Evolutionary conservation across 2,888 invertebrate species (phyloP), one percentile per base, ranked within the genome.

Genomic region (Aproaerema taeniolella): DNA sequence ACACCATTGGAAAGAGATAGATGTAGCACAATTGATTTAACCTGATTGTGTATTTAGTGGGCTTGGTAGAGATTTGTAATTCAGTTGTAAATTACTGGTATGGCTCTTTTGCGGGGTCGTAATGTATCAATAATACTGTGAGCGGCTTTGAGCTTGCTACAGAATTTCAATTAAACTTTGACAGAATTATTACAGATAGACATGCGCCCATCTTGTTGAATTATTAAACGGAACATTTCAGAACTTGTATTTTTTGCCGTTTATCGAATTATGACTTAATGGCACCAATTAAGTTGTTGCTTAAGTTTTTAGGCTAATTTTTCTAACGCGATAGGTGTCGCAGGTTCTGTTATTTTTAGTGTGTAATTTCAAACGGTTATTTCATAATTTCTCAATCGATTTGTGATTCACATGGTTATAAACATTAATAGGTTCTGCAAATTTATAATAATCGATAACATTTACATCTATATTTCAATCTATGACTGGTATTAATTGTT

Each of bases 151-250:
- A 61, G 61, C 52, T 49, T 53, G 50, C 61, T 66, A 64, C 70
- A 64, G 82, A 83, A 82, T 80, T 81, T 77, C 82, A 82, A 85
- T 85, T 86, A 76, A 73, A 76, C 55, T 74, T 77, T 83, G 85
- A 86, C 83, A 80, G 83, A 73, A 82, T 82, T 86, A 86, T 86
- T 83, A 79, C 76, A 75, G 79, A 82, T 81, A 77, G 80, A 76
- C 72, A 53, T 57, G 54, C 50, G 61, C 71, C 79, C 69, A 78
- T 74, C 51, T 66, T 73, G 69, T 67, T 79, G 75, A 78, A 75
- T 77, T 75, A 77, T 77, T 71, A 70, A 75, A 61, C 59, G 59
- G 42, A 43, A 47, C 50, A 43, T 41, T 51, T 57, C 44, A 38
- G 43, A 53, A 58, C 57, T 44, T 41, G 56, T 50, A 7, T 53